Conservation (phyloP, 2,888 invertebrate species). For the Argynnis bischoffii region DNA sequence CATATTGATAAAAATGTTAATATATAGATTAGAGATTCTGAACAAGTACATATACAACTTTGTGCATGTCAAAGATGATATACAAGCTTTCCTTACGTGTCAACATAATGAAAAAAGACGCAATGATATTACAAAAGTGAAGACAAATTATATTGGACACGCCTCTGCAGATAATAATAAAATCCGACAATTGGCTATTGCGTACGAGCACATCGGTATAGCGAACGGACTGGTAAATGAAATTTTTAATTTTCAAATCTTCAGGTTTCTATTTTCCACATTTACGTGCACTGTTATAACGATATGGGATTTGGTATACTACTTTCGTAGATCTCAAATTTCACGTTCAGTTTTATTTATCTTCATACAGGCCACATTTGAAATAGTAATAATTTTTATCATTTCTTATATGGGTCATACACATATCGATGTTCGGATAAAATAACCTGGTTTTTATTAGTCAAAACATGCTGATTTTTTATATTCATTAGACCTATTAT, state of each 20-base stretch:
- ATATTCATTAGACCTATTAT: too few relatives aligned
- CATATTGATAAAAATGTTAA: slow-evolving; percentile 7
- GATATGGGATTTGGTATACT: slow-evolving; percentile 43
- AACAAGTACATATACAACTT: slow-evolving; percentile 6
- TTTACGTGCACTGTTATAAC: slow-evolving; percentile 33
- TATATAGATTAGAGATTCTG: neutral
- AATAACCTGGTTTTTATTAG: too few relatives aligned
- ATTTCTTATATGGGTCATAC: too few relatives aligned
- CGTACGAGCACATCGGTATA: slow-evolving; percentile 40
- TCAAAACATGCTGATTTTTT: too few relatives aligned
- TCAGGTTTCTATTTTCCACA: slow-evolving; percentile 45
- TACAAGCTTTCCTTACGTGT: too few relatives aligned
- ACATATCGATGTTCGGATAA: too few relatives aligned
- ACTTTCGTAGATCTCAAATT: slow-evolving; percentile 21
- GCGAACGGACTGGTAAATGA: slow-evolving; percentile 53
- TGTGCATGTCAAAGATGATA: neutral
- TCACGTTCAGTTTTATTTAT: slow-evolving; percentile 8
- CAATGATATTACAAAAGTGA: neutral
- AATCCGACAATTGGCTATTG: slow-evolving; percentile 36
- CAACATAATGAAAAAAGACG: neutral
- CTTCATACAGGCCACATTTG: slow-evolving; percentile 50
- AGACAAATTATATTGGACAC: slow-evolving; percentile 1
- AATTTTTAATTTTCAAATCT: slow-evolving; percentile 62
- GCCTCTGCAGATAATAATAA: slow-evolving; percentile 5
- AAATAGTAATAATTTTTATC: slow-evolving; percentile 42